Evolutionary conservation across 1,140 invertebrate species (phyloP).

Genomic region (Drosophila kurseongensis): DNA sequence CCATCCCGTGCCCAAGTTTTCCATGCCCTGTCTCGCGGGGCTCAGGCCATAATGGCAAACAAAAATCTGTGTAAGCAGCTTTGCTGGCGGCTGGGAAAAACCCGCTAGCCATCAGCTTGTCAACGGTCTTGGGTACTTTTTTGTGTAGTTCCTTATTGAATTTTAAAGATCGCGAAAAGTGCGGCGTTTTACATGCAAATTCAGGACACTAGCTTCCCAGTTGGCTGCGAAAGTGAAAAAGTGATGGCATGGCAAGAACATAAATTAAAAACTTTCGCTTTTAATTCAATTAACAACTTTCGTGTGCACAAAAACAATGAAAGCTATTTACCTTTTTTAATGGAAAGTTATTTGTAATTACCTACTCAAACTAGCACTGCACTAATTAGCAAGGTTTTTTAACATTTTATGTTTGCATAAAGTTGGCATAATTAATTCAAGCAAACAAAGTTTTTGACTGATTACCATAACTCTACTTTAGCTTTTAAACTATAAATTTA

Average conservation of each 20-base stretch:
- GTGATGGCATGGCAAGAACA: conserved; percentile 11
- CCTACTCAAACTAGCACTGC: not conserved
- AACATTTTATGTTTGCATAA: conserved; percentile 2
- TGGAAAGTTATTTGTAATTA: conserved; percentile 24
- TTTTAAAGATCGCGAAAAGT: conserved; percentile 44
- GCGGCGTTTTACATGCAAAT: conserved; percentile 28
- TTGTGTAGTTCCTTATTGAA: conserved; percentile 50
- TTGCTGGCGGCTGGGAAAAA: conserved; percentile 14
- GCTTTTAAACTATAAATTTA: not conserved
- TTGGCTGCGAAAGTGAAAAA: conserved; percentile 11
- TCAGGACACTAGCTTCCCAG: conserved; percentile 4
- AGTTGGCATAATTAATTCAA: not conserved
- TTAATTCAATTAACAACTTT: conserved; percentile 31
- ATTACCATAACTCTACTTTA: not conserved
- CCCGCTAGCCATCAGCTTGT: conserved; percentile 28
- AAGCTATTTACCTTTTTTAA: conserved; percentile 5
- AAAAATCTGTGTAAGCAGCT: conserved; percentile 69
- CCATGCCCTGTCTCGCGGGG: conserved; percentile 8
- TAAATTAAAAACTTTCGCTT: conserved; percentile 20
- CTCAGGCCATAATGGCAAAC: conserved; percentile 21
- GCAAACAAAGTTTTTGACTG: not conserved
- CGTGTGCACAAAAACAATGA: not conserved
- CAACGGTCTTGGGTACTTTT: conserved; percentile 11
- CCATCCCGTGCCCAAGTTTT: conserved; percentile 38
- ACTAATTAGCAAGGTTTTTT: not conserved